Base-by-base conservation (phyloP, 2,888 invertebrate genomes). In the Apodemia zela region DNA sequence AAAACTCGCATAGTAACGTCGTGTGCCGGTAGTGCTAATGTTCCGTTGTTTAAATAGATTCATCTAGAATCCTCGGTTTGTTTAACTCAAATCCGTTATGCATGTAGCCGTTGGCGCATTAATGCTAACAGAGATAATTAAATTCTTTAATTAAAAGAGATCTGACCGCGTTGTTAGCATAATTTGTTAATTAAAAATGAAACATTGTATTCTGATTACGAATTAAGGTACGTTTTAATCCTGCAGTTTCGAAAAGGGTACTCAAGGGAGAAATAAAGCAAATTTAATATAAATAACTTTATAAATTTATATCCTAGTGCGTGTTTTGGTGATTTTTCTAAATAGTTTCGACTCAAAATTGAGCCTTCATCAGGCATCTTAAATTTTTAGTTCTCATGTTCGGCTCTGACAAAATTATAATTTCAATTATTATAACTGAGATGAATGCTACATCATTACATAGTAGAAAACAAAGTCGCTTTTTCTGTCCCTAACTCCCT, bases 111-210 rank as follows among this genome's bases (percentile, higher is more conserved):
- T 51, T 18, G 18, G 49, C 49, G 18, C 49, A 51, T 51, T 51
- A 21, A 51, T 54, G 21, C 54, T 54, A 54, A 54, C 54, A 21
- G 54, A 54, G 25, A 54, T 54, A 54, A 54, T 54, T 25, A 54
- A 54, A 54, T 54, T 54, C 54, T 54, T 54, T 54, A 54, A 54
- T 54, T 25, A 54, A 51, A 51, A 51, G 49, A 51, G 49, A 51
- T 51, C 54, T 54, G 54, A 54, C 54, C 54, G 54, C 54, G 21
- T 54, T 54, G 54, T 54, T 54, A 54, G 54, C 25, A 54, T 54
- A 54, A 54, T 54, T 54, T 25, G 54, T 54, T 54, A 54, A 54
- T 54, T 54, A 54, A 54, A 54, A 54, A 54, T 25, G 54, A 25
- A 54, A 54, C 51, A 54, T 54, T 54, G 51, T 15, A 15, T 25